phyloP scores from a whole-genome alignment of 2,113 vertebrate species.

The Sitta europaea region DNA sequence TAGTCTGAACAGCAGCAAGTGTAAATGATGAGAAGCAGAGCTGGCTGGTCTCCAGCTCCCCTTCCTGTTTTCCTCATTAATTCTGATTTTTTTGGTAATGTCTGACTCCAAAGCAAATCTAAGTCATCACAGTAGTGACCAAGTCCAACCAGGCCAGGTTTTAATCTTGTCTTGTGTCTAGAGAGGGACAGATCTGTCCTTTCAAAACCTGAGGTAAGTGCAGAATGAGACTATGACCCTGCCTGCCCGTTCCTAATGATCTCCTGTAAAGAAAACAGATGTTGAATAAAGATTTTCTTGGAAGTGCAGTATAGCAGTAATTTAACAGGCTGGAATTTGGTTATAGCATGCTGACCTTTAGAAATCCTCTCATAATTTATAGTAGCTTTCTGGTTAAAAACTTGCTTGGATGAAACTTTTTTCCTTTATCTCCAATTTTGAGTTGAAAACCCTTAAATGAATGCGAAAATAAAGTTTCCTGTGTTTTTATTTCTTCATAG shows the following conservation, averaged over 20 bases:
- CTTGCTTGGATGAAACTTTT: background rate
- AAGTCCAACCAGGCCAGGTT: background rate
- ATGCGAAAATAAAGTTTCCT: background rate
- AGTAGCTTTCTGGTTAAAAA: constrained; percentile 2
- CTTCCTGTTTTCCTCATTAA: constrained; percentile 58
- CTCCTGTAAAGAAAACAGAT: constrained; percentile 47
- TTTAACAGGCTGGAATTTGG: constrained; percentile 39
- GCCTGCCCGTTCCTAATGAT: background rate
- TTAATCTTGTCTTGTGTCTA: background rate
- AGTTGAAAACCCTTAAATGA: background rate
- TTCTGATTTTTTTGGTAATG: constrained; percentile 37
- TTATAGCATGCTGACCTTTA: constrained; percentile 41
- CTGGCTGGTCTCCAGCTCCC: background rate
- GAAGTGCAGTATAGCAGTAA: constrained; percentile 13
- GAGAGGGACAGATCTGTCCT: background rate
- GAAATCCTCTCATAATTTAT: background rate
- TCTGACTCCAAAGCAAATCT: constrained; percentile 31
- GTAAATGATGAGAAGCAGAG: constrained; percentile 57
- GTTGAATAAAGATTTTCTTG: constrained; percentile 43
- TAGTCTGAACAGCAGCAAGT: background rate
- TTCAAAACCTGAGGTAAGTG: constrained; percentile 53
- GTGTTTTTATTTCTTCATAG: background rate
- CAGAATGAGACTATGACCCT: background rate
- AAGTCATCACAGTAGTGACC: background rate
- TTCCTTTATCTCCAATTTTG: background rate